Evolutionary conservation across 2,113 vertebrate genomes (phyloP), one percentile per base, ranked within the genome.

Genomic region (Lagopus muta): DNA sequence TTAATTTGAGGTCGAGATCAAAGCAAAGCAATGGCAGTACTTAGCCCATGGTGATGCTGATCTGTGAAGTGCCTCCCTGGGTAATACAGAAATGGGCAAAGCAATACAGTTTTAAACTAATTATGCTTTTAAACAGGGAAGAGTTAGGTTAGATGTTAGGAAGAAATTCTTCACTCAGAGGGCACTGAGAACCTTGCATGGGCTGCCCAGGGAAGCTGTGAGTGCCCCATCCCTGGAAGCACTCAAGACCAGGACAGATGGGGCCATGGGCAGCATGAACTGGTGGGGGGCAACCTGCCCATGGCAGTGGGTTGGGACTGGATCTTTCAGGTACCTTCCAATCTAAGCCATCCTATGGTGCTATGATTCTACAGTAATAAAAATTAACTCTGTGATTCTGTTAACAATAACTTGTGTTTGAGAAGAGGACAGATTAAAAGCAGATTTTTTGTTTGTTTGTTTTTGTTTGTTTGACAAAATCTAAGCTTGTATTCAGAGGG

Each of bases 61-160:
- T 40, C 43, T 0, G 0, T 58, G 42, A 6, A 13, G 4, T 22
- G 15, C 7, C 21, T 48, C 8, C 5, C 25, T 27, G 10, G 14
- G 38, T 4, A 25, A 10, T 6, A 4, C 0, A 2, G 28, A 71
- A 28, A 64, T 40, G 61, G 38, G 38, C 36, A 40, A 27, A 64
- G 25, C 36, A 40, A 11, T 28, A 64, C 24, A 18, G 61, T 27
- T 64, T 62, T 64, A 28, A 64, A 64, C 15, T 40, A 40, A 62
- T 11, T 17, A 18, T 27, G 16, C 15, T 64, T 64, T 64, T 40
- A 40, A 64, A 28, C 13, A 62, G 25, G 16, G 32, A 32, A 20
- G 57, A 34, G n/a, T 18, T 40, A 40, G 38, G 24, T 40, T 40
- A 28, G 38, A 28, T 40, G 5, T 40, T 11, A 40, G 25, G 36